Evolutionary conservation across 2,113 vertebrate species (phyloP), one percentile per base, ranked within the genome.

Genomic region (Heliornis fulica): DNA sequence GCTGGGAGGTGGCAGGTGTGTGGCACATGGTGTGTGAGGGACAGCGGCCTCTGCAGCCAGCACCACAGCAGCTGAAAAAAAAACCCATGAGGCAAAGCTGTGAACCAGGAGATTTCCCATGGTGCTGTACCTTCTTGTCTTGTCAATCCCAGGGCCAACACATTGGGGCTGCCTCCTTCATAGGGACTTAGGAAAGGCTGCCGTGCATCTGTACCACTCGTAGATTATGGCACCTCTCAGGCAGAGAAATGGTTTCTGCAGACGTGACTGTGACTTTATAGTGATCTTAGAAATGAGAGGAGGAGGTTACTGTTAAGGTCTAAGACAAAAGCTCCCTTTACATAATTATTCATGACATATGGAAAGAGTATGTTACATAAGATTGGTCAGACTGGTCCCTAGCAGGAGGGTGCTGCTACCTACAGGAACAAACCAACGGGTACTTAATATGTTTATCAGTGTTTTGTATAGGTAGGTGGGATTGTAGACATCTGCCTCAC

Each of bases 1-100:
- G 0, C 13, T 29, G 28, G 40, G 1, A 2, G 16, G 9, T 53
- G 13, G 32, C 22, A 85, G 38, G 56, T 43, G n/a, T n/a, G n/a
- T n/a, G n/a, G n/a, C n/a, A n/a, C n/a, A n/a, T 3, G 6, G 38
- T 1, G 1, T 4, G 13, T 13, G 25, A 54, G 31, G 31, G 23
- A 64, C 34, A 72, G 43, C 31, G 87, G 15, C 41, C 38, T 70
- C 70, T 88, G 83, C 54, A 82, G 22, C 22, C 45, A 63, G 16
- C 29, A 70, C 11, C 0, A 3, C 41, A 79, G 51, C 29, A 79
- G 15, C 65, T 96, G 34, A n/a, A n/a, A 60, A 50, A 83, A 92
- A 57, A 1, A 3, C n/a, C n/a, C 2, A 28, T 3, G n/a, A 57
- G 23, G 23, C 28, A 56, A 63, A 64, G 19, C 41, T 57, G 8